Percentiles rank a stretch among this genome's conserved stretches.
These are phyloP conservation scores for Netelia inedita DNA, from an alignment of 2,888 invertebrate species.

Conservation along the genomic window DNA sequence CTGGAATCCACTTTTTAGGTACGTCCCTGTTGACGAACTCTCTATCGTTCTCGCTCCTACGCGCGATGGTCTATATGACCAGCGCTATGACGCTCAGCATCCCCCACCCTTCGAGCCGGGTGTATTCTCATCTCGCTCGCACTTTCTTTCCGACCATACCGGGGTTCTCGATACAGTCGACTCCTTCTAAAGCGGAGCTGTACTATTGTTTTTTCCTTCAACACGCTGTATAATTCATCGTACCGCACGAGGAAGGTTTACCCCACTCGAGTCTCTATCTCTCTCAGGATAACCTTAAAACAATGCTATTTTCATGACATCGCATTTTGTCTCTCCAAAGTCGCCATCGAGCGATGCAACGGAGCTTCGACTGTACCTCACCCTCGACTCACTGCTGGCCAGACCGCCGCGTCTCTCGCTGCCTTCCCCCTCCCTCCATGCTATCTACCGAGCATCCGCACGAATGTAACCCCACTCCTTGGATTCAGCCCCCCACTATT, in stretches of 20 bases:
- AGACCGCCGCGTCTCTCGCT: slow-evolving; percentile 35
- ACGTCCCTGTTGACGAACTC: slow-evolving; percentile 49
- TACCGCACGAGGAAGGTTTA: no score
- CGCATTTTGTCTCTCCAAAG: no score
- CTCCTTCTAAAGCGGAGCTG: no score
- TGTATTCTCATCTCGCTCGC: slow-evolving; percentile 43
- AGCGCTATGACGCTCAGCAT: slow-evolving; percentile 34
- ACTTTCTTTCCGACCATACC: slow-evolving; percentile 40
- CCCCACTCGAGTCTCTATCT: no score
- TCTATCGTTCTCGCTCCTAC: slow-evolving; percentile 50
- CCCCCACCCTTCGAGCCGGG: slow-evolving; percentile 24
- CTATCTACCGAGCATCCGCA: slow-evolving; percentile 36
- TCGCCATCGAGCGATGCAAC: no score
- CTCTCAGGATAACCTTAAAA: no score
- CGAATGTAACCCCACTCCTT: slow-evolving; percentile 38
- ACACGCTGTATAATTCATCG: no score
- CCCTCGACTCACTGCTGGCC: slow-evolving; percentile 55
- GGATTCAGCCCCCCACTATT: slow-evolving; percentile 19
- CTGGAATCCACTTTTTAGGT: slow-evolving; percentile 4
- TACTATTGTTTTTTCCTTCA: no score
- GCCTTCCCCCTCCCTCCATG: slow-evolving; percentile 26
- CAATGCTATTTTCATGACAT: no score
- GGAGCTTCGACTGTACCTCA: slow-evolving; percentile 41
- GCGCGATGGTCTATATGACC: slow-evolving; percentile 5
- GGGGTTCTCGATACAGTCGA: slow-evolving; percentile 31